A percentile compares a stretch with the other conserved stretches of the same genome.
Evolutionary conservation across 2,113 vertebrate genomes (phyloP).

Genomic region (Ceyx margarethae): DNA sequence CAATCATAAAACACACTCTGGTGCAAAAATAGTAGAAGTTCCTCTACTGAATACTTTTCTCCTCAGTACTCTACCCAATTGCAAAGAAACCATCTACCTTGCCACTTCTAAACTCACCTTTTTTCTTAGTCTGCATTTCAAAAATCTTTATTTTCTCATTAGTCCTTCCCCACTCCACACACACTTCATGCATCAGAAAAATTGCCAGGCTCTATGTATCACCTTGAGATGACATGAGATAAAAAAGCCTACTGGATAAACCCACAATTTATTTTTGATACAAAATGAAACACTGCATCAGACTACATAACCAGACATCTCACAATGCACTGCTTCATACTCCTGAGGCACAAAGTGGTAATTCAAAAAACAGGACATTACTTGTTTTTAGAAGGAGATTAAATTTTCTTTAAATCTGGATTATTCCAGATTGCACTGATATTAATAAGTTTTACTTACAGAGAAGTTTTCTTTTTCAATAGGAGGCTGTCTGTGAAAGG

Average conservation of each 20-base stretch:
- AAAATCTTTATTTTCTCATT: neutral
- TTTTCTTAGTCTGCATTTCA: neutral
- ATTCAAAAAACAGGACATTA: neutral
- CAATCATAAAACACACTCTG: neutral
- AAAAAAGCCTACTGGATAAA: neutral
- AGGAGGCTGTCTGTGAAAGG: neutral
- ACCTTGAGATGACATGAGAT: neutral
- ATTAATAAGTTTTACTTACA: neutral
- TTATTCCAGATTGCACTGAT: neutral
- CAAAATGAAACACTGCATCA: neutral
- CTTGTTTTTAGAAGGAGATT: neutral
- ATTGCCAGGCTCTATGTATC: neutral
- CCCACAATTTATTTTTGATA: neutral
- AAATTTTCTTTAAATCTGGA: neutral
- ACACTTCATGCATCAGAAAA: neutral
- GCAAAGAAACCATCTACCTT: neutral
- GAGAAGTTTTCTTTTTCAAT: neutral
- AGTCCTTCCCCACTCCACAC: neutral
- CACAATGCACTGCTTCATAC: neutral
- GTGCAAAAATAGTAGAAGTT: neutral
- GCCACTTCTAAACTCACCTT: neutral
- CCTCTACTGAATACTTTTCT: neutral
- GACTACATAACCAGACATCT: neutral
- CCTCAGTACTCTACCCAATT: neutral
- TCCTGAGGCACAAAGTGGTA: neutral